These are phyloP conservation scores for Galerucella calmariensis DNA, from an alignment of 2,888 invertebrate species.

Conservation along the genomic window DNA sequence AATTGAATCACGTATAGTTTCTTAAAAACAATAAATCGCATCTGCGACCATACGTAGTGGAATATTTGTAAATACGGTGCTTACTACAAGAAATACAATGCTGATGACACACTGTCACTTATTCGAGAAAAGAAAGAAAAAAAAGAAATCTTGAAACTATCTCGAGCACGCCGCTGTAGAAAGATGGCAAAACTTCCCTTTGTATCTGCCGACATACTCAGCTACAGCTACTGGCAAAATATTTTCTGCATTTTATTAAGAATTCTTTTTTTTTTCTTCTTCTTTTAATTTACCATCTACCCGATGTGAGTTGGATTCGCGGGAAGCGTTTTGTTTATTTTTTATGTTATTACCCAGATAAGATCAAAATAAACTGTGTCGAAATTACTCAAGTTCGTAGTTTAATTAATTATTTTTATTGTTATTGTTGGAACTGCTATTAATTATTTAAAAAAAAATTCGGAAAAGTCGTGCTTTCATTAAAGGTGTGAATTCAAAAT, in stretches of 20 bases:
- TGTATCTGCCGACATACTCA: conserved; percentile 54
- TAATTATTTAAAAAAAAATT: conserved; percentile 28
- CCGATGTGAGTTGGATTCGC: conserved; percentile 27
- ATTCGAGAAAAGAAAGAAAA: neutral
- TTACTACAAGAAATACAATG: conserved; percentile 13
- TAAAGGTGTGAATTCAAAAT: neutral
- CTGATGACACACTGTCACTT: conserved; percentile 19
- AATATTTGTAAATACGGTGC: conserved; percentile 15
- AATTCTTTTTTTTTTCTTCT: conserved; percentile 35
- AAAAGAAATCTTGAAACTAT: conserved; percentile 16
- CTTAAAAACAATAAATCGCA: conserved; percentile 16
- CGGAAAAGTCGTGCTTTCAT: conserved; percentile 21
- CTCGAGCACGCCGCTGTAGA: conserved; percentile 35
- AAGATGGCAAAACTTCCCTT: conserved; percentile 46
- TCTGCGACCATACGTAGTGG: neutral
- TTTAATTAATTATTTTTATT: conserved; percentile 46
- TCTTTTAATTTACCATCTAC: conserved; percentile 26
- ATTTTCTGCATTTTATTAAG: conserved; percentile 49
- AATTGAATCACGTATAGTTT: conserved; percentile 1
- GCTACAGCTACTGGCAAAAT: conserved; percentile 55
- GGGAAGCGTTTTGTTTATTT: conserved; percentile 36
- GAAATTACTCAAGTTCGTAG: conserved; percentile 38
- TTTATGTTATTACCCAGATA: conserved; percentile 36
- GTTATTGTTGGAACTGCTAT: conserved; percentile 40
- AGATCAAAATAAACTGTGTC: conserved; percentile 44